Evolutionary conservation across 1,140 invertebrate species (phyloP).

Genomic region (Teleopsis dalmanni): DNA sequence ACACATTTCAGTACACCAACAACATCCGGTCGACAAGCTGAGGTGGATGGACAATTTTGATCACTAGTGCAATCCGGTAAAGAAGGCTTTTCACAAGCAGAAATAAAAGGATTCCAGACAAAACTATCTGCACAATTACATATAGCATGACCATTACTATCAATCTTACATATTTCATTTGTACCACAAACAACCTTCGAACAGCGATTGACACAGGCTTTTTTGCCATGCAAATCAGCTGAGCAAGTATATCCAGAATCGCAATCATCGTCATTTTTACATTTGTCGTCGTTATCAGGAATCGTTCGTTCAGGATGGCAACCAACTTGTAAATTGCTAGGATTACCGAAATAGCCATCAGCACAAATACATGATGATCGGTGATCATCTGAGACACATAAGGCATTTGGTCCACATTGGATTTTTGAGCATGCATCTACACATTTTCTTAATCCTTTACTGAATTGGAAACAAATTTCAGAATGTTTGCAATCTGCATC

Average conservation of each 20-base stretch:
- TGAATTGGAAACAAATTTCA: constrained; percentile 79
- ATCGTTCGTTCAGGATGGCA: constrained; percentile 60
- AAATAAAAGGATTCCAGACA: constrained; percentile 74
- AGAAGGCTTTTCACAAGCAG: constrained; percentile 73
- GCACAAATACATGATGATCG: constrained; percentile 76
- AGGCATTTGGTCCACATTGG: constrained; percentile 82
- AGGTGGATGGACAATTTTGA: constrained; percentile 59
- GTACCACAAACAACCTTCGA: constrained; percentile 67
- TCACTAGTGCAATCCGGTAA: constrained; percentile 70
- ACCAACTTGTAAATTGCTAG: constrained; percentile 64
- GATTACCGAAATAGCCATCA: constrained; percentile 71
- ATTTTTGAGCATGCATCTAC: constrained; percentile 78
- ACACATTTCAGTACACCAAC: constrained; percentile 76
- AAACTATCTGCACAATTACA: constrained; percentile 70
- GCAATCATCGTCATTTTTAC: constrained; percentile 65
- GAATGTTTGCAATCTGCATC: constrained; percentile 71
- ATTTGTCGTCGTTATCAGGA: constrained; percentile 49
- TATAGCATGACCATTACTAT: constrained; percentile 56
- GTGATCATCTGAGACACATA: constrained; percentile 75
- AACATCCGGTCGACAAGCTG: constrained; percentile 71
- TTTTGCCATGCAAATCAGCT: constrained; percentile 51
- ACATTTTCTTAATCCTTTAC: constrained; percentile 68
- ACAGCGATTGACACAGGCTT: constrained; percentile 70
- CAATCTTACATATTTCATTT: constrained; percentile 69
- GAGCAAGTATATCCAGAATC: constrained; percentile 54